phyloP scores from a whole-genome alignment of 2,797 vertebrate species.

The Centroberyx gerrardi region DNA sequence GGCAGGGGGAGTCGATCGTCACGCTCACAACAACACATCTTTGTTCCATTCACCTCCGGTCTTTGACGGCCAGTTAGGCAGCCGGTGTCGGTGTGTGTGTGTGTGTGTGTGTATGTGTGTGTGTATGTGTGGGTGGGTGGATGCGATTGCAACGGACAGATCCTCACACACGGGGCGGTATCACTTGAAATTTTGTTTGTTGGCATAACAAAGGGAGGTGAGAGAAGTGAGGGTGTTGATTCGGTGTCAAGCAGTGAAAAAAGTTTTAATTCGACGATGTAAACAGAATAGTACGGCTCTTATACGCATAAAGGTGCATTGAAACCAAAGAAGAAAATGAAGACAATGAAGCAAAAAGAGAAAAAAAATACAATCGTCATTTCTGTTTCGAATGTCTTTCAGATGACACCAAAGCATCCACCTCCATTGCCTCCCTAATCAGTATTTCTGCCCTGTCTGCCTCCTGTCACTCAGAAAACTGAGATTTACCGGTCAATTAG shows the following conservation, averaged over 20 bases:
- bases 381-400: slow-evolving; percentile 18
- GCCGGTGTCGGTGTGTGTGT: background rate
- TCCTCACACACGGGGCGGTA: slow-evolving; percentile 1
- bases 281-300: background rate
- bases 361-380: background rate
- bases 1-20: slow-evolving; percentile 64
- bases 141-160: slow-evolving; percentile 1
- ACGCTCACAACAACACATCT: slow-evolving; percentile 65
- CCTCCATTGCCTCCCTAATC: slow-evolving; percentile 18
- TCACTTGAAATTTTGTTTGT: background rate
- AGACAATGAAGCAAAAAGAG: background rate
- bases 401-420: slow-evolving; percentile 22
- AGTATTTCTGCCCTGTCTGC: slow-evolving; percentile 39
- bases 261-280: background rate
- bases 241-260: background rate
- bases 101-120: slow-evolving; percentile 2
- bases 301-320: background rate
- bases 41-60: slow-evolving; percentile 68
- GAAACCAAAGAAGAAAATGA: background rate
- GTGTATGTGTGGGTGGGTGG: slow-evolving; percentile 13
- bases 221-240: background rate
- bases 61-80: slow-evolving; percentile 53
- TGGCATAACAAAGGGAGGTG: background rate
- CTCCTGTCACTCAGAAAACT: slow-evolving; percentile 39
- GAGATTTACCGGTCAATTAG: slow-evolving; percentile 54